Percentiles rank a stretch among this genome's conserved stretches.
Evolutionary conservation across 2,113 vertebrate genomes (phyloP).

Genomic region (Etheostoma spectabile): DNA sequence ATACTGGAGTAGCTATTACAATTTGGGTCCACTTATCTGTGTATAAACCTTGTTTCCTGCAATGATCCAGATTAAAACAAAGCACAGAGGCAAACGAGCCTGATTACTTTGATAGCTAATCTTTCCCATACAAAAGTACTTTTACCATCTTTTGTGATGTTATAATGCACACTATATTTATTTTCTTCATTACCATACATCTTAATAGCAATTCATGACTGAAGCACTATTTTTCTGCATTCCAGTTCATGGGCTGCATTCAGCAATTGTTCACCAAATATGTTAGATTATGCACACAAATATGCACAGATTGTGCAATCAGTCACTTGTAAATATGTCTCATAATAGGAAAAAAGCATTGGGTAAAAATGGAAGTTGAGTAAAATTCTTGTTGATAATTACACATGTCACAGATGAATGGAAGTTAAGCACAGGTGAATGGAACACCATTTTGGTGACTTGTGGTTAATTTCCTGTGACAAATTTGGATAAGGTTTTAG

Average conservation of each 20-base stretch:
- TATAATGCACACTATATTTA: background rate
- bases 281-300: background rate
- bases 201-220: background rate
- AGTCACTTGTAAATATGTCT: background rate
- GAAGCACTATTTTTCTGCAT: constrained; percentile 7
- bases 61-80: constrained; percentile 13
- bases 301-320: background rate
- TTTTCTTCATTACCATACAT: background rate
- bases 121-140: background rate
- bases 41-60: background rate
- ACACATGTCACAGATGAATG: background rate
- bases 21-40: background rate
- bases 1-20: background rate
- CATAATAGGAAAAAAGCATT: background rate
- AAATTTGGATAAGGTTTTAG: background rate
- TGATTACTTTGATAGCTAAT: background rate
- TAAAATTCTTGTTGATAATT: background rate
- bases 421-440: background rate
- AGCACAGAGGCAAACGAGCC: background rate
- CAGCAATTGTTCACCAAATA: background rate
- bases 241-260: background rate
- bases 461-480: background rate
- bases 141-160: background rate
- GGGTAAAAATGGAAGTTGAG: background rate
- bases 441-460: background rate